Conservation (phyloP, 2,888 invertebrate species). For the Microctonus hyperodae region DNA sequence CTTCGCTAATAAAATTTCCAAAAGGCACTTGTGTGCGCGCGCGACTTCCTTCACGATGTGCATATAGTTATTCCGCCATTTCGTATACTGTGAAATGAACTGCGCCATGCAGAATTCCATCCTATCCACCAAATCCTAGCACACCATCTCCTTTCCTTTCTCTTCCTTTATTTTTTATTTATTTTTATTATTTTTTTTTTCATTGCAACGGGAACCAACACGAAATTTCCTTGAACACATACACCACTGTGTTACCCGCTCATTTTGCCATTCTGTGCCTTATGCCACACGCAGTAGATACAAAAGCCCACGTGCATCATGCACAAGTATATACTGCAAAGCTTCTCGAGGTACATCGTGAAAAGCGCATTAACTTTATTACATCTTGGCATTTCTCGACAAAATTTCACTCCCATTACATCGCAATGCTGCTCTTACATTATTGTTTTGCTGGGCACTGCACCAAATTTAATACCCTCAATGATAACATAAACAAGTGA, state of each 20-base stretch:
- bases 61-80: background rate
- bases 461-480: background rate
- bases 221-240: too few relatives aligned
- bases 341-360: conserved; percentile 3
- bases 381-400: background rate
- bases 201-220: too few relatives aligned
- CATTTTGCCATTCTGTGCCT: background rate
- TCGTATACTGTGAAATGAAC: background rate
- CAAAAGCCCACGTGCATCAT: background rate
- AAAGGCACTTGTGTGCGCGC: background rate
- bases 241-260: background rate
- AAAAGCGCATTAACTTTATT: conserved; percentile 31
- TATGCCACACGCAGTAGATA: background rate
- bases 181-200: too few relatives aligned
- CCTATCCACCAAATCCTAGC: background rate
- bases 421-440: background rate
- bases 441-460: background rate
- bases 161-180: background rate
- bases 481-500: background rate
- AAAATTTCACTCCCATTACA: background rate
- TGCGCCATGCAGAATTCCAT: background rate
- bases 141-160: background rate
- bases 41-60: background rate
- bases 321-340: background rate
- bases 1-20: background rate